These are phyloP conservation scores for Cardinalis cardinalis DNA, from an alignment of 2,113 vertebrate species.

Conservation along the genomic window DNA sequence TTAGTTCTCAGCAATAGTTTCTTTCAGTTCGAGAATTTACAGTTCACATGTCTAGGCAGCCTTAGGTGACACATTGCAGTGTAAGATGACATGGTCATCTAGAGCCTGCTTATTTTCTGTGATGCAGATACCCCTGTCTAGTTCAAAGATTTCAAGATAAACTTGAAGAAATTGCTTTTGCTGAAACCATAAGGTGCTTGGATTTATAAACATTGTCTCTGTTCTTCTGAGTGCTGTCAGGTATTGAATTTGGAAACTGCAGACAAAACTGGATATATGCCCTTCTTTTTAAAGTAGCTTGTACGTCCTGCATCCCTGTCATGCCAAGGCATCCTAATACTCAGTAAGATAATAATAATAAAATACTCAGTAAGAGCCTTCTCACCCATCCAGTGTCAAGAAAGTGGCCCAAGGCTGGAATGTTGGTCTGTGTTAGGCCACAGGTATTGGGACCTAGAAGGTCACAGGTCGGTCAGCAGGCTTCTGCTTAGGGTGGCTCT, in stretches of 20 bases:
- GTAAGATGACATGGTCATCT: neutral
- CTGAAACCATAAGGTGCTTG: neutral
- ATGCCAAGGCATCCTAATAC: neutral
- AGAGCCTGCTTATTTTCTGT: neutral
- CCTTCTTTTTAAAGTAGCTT: neutral
- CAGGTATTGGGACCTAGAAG: neutral
- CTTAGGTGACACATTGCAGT: neutral
- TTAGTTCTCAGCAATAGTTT: neutral
- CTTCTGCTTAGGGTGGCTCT: neutral
- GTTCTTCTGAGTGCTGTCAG: neutral
- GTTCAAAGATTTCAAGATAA: neutral
- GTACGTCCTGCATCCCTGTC: neutral
- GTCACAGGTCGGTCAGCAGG: too few relatives aligned
- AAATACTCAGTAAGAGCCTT: neutral
- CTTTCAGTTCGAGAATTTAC: neutral
- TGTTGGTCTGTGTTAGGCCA: neutral
- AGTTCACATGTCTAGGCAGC: neutral
- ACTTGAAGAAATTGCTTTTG: neutral
- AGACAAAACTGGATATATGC: neutral
- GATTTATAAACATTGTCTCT: neutral
- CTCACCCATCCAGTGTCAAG: neutral
- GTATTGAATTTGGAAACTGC: neutral
- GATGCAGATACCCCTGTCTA: neutral
- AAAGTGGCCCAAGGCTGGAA: neutral
- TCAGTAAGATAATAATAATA: too few relatives aligned